These are phyloP conservation scores for Crenichthys baileyi DNA, from an alignment of 2,797 vertebrate genomes.

Conservation along the genomic window DNA sequence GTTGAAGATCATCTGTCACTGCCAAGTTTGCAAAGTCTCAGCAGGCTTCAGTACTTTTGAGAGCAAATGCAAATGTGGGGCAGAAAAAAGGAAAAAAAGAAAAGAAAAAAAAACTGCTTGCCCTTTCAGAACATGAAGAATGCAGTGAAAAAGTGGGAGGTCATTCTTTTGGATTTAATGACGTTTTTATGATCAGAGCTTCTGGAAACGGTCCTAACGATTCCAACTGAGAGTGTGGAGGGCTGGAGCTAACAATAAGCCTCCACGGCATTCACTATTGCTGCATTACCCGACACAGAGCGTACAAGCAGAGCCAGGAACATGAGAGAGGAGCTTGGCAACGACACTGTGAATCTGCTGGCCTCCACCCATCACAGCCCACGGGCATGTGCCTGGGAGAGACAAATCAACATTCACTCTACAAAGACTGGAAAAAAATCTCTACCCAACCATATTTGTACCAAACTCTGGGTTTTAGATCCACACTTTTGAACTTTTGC, in stretches of 20 bases:
- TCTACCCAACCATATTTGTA: slow-evolving; percentile 18
- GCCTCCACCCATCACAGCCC: slow-evolving; percentile 36
- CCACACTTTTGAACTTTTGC: slow-evolving; percentile 39
- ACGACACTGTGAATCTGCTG: slow-evolving; percentile 27
- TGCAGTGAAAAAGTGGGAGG: neutral
- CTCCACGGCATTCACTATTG: slow-evolving; percentile 38
- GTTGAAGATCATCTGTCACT: slow-evolving; percentile 61
- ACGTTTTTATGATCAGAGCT: neutral
- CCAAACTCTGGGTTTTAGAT: slow-evolving; percentile 12
- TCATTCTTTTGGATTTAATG: slow-evolving; percentile 18
- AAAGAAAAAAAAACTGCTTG: slow-evolving; percentile 10
- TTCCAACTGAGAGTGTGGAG: neutral
- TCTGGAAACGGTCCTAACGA: slow-evolving; percentile 28
- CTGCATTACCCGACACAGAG: slow-evolving; percentile 36
- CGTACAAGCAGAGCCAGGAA: slow-evolving; percentile 42
- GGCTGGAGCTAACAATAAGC: slow-evolving; percentile 46
- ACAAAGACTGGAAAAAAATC: slow-evolving; percentile 19
- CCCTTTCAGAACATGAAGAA: neutral
- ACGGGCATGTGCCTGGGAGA: slow-evolving; percentile 12
- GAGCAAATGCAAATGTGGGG: neutral
- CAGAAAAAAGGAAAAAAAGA: neutral
- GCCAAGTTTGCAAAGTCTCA: slow-evolving; percentile 63
- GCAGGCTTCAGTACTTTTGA: slow-evolving; percentile 40
- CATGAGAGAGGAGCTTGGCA: slow-evolving; percentile 47
- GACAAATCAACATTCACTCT: slow-evolving; percentile 7